Base-by-base conservation (phyloP, 1,140 invertebrate species). In the Arctopsyche grandis region DNA sequence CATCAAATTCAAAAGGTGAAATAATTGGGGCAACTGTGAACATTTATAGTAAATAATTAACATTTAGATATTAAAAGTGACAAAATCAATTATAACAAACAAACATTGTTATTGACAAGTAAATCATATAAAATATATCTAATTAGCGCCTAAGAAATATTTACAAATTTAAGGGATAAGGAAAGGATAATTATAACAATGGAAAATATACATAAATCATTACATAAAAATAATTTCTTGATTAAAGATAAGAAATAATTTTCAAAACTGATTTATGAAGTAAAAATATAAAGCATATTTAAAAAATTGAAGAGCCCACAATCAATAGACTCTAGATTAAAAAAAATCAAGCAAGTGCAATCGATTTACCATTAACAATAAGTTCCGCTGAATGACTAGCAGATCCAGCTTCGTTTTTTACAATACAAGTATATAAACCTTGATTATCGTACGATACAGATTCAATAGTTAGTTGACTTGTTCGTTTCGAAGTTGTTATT, bases 361-460 rank as follows among this genome's bases (percentile, higher is more conserved):
- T 52, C 10, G 48, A 52, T 46, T 75, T 89, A 94, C 93, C 92
- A 84, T 94, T 91, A 74, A 94, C 91, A 83, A 90, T 88, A 21
- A 95, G 86, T 84, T 91, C 87, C 83, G 93, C 91, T 3, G 91
- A 90, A 85, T 92, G 90, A 81, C 89, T 90, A 69, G 89, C 89
- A 29, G 85, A 85, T 73, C 91, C 92, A 21, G 93, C 93, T 56
- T 87, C 85, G 85, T 94, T 94, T 80, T 86, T 90, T 29, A 92
- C 93, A 21, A 90, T 87, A 84, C 94, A 95, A 43, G 91, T 92
- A 83, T 94, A 95, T 85, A 93, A 92, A 75, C 94, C 94, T 83
- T 90, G 90, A 85, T 95, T 93, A 81, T 90, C 88, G 79, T 91
- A 91, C 60, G 88, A 89, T 56, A 94, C 91, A 19, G 90, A 90